Evolutionary conservation across 2,888 invertebrate genomes (phyloP).

Genomic region (Ophion ventricosus): DNA sequence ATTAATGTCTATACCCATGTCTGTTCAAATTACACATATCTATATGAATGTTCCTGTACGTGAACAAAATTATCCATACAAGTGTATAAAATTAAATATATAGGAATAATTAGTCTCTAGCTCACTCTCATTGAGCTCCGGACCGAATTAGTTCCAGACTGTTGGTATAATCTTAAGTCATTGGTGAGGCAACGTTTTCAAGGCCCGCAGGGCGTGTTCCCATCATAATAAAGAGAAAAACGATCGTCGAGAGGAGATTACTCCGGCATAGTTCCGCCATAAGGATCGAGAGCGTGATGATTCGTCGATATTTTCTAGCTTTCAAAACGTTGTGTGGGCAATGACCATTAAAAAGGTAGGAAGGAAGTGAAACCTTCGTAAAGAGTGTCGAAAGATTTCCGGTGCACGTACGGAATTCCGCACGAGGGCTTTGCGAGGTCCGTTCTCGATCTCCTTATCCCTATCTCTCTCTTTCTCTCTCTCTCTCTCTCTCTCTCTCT

Average conservation of each 20-base stretch:
- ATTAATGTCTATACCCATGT: too few species aligned
- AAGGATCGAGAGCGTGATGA: too few species aligned
- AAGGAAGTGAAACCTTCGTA: not conserved
- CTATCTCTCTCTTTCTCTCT: not conserved
- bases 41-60: too few species aligned
- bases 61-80: too few species aligned
- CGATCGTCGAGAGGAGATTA: not conserved
- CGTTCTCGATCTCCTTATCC: constrained; percentile 10
- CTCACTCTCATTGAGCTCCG: too few species aligned
- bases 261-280: not conserved
- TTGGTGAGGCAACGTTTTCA: too few species aligned
- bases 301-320: too few species aligned
- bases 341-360: not conserved
- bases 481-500: not conserved
- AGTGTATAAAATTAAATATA: too few species aligned
- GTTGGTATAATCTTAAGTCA: too few species aligned
- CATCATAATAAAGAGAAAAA: not conserved
- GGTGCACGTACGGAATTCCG: constrained; percentile 18
- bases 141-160: not conserved
- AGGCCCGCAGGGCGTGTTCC: not conserved
- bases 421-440: constrained; percentile 8
- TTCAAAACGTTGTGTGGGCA: not conserved
- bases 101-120: too few species aligned
- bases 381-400: constrained; percentile 23
- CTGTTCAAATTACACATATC: too few species aligned